Conservation (phyloP, 2,888 invertebrate genomes). For the Pherbina coryleti region DNA sequence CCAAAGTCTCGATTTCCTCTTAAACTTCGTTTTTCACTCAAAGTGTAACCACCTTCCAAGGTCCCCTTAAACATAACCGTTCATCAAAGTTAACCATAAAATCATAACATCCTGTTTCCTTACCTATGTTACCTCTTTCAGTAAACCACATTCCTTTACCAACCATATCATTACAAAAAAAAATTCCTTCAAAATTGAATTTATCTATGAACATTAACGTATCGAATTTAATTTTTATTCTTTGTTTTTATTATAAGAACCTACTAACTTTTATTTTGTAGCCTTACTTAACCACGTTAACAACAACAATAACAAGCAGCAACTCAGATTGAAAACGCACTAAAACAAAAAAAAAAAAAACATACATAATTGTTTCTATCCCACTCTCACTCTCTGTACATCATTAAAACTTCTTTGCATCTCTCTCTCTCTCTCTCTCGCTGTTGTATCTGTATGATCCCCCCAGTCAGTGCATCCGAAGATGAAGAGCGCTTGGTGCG, state of each 20-base stretch:
- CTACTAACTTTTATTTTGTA: neutral
- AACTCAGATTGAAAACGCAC: neutral
- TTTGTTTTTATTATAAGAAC: neutral
- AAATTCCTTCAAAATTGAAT: too few species aligned
- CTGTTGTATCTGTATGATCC: conserved; percentile 26
- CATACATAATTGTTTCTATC: conserved; percentile 29
- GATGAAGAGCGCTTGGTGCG: conserved; percentile 96
- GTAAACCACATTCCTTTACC: too few species aligned
- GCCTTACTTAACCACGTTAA: neutral
- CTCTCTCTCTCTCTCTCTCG: conserved; percentile 40
- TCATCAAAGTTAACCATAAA: too few species aligned
- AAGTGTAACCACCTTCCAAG: too few species aligned
- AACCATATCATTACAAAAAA: too few species aligned
- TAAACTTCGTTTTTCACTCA: too few species aligned
- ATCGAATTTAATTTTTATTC: neutral
- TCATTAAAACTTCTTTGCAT: conserved; percentile 40
- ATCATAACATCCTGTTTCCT: too few species aligned
- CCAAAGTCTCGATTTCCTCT: too few species aligned
- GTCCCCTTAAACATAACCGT: too few species aligned
- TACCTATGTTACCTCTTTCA: too few species aligned
- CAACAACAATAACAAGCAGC: neutral
- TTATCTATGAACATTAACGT: too few species aligned
- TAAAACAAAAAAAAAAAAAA: conserved; percentile 1
- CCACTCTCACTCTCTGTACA: conserved; percentile 31
- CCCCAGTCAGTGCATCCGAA: conserved; percentile 84